Percentiles rank a stretch among this genome's conserved stretches.
These are phyloP conservation scores for Tenthredo mesomela DNA, from an alignment of 2,888 invertebrate species.

Conservation along the genomic window DNA sequence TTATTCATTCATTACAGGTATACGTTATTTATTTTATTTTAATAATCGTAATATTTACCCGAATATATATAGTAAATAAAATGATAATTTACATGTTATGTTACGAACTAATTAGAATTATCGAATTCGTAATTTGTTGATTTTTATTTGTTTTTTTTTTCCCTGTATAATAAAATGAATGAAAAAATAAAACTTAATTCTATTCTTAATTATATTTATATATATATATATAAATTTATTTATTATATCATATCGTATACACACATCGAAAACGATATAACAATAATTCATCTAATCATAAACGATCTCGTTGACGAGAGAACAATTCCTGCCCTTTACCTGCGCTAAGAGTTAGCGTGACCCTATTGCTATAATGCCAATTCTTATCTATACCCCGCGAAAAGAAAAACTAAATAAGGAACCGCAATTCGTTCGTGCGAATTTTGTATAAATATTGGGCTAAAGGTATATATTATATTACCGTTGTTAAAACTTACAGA, in stretches of 20 bases:
- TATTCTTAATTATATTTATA: no score
- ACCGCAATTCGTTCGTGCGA: not conserved
- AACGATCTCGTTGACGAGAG: slow-evolving; percentile 41
- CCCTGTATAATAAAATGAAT: no score
- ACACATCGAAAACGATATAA: slow-evolving; percentile 4
- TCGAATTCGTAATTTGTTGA: no score
- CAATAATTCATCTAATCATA: slow-evolving; percentile 41
- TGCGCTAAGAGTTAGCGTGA: not conserved
- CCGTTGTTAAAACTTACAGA: not conserved
- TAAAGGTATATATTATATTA: not conserved
- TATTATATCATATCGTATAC: not conserved
- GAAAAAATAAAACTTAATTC: no score
- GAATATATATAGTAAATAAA: no score
- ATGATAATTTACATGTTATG: no score
- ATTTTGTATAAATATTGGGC: not conserved
- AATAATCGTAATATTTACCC: no score
- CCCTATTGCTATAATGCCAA: not conserved
- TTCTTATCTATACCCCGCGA: not conserved
- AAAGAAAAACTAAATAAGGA: not conserved
- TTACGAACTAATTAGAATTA: no score
- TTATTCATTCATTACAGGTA: no score
- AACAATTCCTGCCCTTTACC: slow-evolving; percentile 32
- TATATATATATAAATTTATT: not conserved
- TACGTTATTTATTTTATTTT: no score
- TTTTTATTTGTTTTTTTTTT: no score